Base-by-base conservation (phyloP, 2,797 vertebrate species). In the Notamacropus eugenii region DNA sequence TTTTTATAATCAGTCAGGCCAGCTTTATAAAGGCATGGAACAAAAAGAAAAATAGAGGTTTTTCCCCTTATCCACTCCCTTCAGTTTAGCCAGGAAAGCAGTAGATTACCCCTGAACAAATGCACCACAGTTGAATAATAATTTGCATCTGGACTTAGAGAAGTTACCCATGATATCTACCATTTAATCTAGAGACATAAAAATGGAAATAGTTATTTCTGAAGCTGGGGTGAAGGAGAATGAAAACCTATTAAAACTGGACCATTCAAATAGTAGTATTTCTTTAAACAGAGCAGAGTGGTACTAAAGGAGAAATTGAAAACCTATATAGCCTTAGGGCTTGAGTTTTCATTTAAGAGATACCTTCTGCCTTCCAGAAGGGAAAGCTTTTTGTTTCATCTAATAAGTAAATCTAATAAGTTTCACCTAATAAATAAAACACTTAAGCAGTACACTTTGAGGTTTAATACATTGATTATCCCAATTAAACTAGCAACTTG, bases 221-320 rank as follows among this genome's bases (percentile, higher is more conserved):
- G 57, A 74, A 87, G 55, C 90, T 46, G 16, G 24, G 54, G 12
- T 74, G 24, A 55, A 29, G 74, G 58, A 62, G 55, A 29, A 74
- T 58, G n/a, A 46, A 82, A 82, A 40, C 29, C 59, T n/a, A 27
- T 52, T 59, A 55, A n/a, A 24, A 29, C 0, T 0, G 55, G 50
- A 87, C 52, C 34, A 10, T 59, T 28, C 55, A 2, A 5, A 46
- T 14, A 3, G 29, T 55, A n/a, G 19, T 19, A 2, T 52, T n/a
- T 74, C 12, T 0, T 50, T 29, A 27, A 29, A 2, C 0, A 29
- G 52, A 55, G 6, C 56, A 55, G 55, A 92, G 13, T 28, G 55
- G 56, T 57, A 40, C 91, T 29, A 29, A 56, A 50, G 55, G 46
- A 92, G 91, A 92, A 92, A 92, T 46, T 58, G 91, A 92, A 92